Base-by-base conservation (phyloP, 2,113 vertebrate genomes). In the Micronycteris hirsuta region DNA sequence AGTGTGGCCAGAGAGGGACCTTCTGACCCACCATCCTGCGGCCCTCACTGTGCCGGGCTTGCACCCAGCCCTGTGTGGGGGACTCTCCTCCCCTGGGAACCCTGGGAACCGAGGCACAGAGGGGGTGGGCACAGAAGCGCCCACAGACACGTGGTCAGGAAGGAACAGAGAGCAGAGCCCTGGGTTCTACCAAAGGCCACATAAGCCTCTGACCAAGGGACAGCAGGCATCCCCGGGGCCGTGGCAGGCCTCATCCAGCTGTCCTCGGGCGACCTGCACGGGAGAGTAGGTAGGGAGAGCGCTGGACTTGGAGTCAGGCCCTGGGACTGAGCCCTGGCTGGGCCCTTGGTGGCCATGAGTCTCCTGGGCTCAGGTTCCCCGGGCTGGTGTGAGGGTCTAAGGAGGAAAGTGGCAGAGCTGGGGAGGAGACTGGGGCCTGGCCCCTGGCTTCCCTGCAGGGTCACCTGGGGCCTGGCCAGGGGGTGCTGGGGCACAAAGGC, bases 121-220 rank as follows among this genome's bases (percentile, higher is more conserved):
- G 17, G 1, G 19, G n/a, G 7, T 5, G 0, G 77, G 54, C 45
- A 7, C 28, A 9, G 8, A 26, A 4, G 33, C 16, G 3, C 24
- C 70, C 14, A 12, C 4, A 5, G 71, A 28, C 47, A 22, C 31
- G 5, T 3, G 16, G 52, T 81, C 61, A 65, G 71, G 43, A 80
- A 78, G 56, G 65, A 43, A 36, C 89, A 92, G n/a, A 61, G 58
- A 61, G 24, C 11, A 9, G 22, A 67, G 36, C 54, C 52, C 16
- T 16, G 8, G 10, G 13, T 81, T n/a, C 74, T 36, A 49, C 36
- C 5, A 9, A 58, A 36, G 52, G 71, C 82, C 47, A 5, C 10
- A 14, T 15, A 24, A 20, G 49, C 17, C 58, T 52, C 76, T 17
- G 45, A 31, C 26, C 36, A 3, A 0, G 0, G 68, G 31, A 28